Evolutionary conservation across 2,888 invertebrate genomes (phyloP), one percentile per base, ranked within the genome.

Genomic region (Pseudanteris insignis): DNA sequence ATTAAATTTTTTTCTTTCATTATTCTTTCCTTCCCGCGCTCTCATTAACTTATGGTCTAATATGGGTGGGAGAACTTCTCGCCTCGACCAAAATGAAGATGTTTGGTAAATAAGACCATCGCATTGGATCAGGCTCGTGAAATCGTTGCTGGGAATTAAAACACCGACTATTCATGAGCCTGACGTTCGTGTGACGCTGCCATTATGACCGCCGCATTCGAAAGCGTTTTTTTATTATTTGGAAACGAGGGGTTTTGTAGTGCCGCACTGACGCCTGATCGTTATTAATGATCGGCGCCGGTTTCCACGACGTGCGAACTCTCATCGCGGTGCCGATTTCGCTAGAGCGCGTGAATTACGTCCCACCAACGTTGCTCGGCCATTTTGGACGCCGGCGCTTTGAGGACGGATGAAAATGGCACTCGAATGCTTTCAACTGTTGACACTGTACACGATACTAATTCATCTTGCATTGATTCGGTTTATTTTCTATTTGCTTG

Each of bases 261-360:
- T 38, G 8, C 15, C n/a, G 12, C 10, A n/a, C n/a, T n/a, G 29
- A 37, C 14, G 29, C n/a, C 12, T 11, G 53, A 53, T 54, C 33
- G 28, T 54, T 54, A 55, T 55, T 46, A 46, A 55, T 55, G 54
- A 55, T 55, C 28, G 34, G 4, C 7, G 14, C 18, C 44, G 44
- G 9, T 24, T 10, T 38, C 36, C 30, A 37, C 46, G 28, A 47
- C 34, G 15, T 47, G 40, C 47, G 29, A 32, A 18, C 14, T 13
- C 40, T 33, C 37, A 54, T 54, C 38, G 46, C n/a, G 21, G 12
- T 26, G 9, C 8, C 9, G 28, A 40, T 46, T 54, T 40, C 54
- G 14, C 11, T n/a, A 29, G 40, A 46, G 40, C 9, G 10, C n/a
- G 15, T 54, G 12, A 54, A 54, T 34, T 54, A 40, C 34, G 40